Percentiles rank a stretch among this genome's conserved stretches.
Conservation (phyloP, 1,140 invertebrate genomes). For the Drosophila dunni region DNA sequence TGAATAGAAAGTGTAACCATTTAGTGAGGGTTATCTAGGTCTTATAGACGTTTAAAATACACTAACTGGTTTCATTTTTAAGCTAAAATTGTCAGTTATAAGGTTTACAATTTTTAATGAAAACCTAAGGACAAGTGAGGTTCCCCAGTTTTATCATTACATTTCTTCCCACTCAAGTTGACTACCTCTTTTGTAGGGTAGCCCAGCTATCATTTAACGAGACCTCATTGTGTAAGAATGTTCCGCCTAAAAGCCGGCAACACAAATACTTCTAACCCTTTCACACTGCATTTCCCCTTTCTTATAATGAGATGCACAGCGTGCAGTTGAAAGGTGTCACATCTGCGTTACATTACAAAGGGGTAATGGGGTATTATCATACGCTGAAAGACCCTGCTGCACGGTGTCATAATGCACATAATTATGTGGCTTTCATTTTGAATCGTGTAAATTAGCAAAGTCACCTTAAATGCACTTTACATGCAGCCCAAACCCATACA, state of each 20-base stretch:
- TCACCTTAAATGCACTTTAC: conserved; percentile 37
- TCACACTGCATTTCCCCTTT: not conserved
- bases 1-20: conserved; percentile 11
- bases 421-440: conserved; percentile 40
- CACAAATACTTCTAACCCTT: conserved; percentile 4
- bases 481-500: not conserved
- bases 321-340: conserved; percentile 25
- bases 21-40: not conserved
- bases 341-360: conserved; percentile 10
- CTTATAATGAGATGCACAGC: conserved; percentile 35
- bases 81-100: no score
- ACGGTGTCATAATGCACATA: conserved; percentile 9
- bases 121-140: no score
- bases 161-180: no score
- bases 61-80: no score
- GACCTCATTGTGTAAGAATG: conserved; percentile 36
- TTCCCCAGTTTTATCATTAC: no score
- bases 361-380: not conserved
- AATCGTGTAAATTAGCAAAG: conserved; percentile 52
- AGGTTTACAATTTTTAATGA: no score
- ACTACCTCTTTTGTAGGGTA: not conserved
- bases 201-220: conserved; percentile 38
- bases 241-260: conserved; percentile 10
- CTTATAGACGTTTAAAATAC: not conserved
- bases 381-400: not conserved